phyloP scores from a whole-genome alignment of 1,140 invertebrate species.

The Heliothis subflexa region DNA sequence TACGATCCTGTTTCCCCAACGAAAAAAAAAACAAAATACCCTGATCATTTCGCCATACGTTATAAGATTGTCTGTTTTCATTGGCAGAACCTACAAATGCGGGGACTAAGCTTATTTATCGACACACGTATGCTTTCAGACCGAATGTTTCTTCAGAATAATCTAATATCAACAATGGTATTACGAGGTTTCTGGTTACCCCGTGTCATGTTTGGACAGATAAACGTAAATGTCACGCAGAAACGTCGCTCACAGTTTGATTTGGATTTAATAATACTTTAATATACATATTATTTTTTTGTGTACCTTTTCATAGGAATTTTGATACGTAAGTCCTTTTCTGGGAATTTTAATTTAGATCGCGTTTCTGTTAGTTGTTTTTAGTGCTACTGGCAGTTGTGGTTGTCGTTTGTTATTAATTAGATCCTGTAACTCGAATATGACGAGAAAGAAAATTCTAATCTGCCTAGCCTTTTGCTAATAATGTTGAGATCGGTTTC shows the following conservation, averaged over 20 bases:
- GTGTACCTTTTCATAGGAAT: no score
- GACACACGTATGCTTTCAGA: slow-evolving; percentile 33
- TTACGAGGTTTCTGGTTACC: not conserved
- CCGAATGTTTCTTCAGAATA: not conserved
- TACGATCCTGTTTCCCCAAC: not conserved
- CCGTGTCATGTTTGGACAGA: not conserved
- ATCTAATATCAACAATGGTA: slow-evolving; percentile 40
- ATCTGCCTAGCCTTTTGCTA: no score
- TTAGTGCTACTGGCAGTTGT: no score
- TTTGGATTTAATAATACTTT: not conserved
- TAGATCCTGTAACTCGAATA: no score
- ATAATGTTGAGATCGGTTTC: no score
- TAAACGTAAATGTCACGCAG: not conserved
- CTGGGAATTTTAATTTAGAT: no score
- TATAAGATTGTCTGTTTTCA: slow-evolving; percentile 2
- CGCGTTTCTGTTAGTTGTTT: no score
- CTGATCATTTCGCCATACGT: not conserved
- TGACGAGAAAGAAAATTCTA: no score
- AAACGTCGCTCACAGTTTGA: slow-evolving; percentile 2
- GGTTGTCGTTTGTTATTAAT: no score
- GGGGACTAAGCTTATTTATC: slow-evolving; percentile 41
- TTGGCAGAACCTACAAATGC: not conserved
- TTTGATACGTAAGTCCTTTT: no score
- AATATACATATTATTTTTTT: no score
- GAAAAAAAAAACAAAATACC: not conserved